Evolutionary conservation across 2,113 vertebrate species (phyloP).

Genomic region (Neolamprologus fasciatus): DNA sequence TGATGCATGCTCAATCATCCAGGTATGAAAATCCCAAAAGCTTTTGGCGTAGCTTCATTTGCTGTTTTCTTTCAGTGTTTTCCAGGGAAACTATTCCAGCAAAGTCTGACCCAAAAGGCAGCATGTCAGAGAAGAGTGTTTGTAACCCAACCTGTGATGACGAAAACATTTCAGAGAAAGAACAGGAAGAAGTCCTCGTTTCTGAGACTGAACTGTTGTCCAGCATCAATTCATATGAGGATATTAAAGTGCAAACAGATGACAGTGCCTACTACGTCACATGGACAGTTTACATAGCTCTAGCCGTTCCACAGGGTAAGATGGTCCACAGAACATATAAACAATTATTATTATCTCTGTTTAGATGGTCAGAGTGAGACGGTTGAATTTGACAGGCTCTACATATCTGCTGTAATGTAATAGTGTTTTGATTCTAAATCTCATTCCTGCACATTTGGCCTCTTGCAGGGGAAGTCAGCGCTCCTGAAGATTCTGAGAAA

Average conservation of each 20-base stretch:
- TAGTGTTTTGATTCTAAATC: not conserved
- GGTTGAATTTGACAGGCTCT: not conserved
- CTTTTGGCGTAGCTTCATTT: not conserved
- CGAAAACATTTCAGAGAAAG: not conserved
- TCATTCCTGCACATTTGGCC: not conserved
- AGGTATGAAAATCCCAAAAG: not conserved
- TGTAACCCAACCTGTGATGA: not conserved
- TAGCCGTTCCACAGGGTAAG: constrained; percentile 70
- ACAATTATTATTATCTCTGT: not conserved
- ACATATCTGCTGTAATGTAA: not conserved
- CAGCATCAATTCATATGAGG: not conserved
- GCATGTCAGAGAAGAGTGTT: not conserved
- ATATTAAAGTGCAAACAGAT: not conserved
- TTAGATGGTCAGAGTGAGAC: not conserved
- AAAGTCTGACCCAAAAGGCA: not conserved
- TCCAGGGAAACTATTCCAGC: not conserved
- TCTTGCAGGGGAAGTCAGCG: constrained; percentile 22
- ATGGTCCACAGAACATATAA: not conserved
- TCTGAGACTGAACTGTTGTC: not conserved
- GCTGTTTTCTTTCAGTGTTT: not conserved
- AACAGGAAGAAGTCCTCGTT: not conserved
- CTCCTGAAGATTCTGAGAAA: constrained; percentile 10
- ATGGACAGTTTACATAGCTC: constrained; percentile 64
- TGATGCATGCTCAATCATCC: not conserved
- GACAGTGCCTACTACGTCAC: constrained; percentile 54